Base-by-base conservation (phyloP, 2,888 invertebrate genomes). In the Theretra japonica region DNA sequence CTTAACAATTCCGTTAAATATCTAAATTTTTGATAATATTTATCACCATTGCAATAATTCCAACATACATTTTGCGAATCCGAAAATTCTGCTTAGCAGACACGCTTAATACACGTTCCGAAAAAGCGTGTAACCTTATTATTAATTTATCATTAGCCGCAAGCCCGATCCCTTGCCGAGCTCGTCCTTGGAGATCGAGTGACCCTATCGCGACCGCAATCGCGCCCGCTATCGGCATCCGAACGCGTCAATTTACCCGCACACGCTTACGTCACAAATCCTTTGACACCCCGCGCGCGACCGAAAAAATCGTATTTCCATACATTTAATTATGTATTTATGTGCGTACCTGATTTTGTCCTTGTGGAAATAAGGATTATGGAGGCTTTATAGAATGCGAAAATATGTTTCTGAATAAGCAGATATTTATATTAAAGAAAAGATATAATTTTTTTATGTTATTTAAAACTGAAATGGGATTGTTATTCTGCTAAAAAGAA, bases 201-300 rank as follows among this genome's bases (percentile, higher is more conserved):
- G 65, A 65, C 65, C 65, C 48, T 65, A 65, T 65, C 65, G 48
- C 41, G 41, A 65, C 65, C 65, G 65, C 65, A 65, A 65, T 65
- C 65, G 65, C 41, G 48, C 65, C 65, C 65, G 41, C 15, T 65
- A 65, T 65, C 65, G 65, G 65, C 65, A 65, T 65, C 48, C 65
- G 65, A 65, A 65, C 48, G 65, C 23, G 65, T 65, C 65, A 65
- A 65, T 65, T 65, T 48, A 65, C 65, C 65, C 65, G 48, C 65
- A 65, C 41, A 65, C 65, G 65, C 65, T 23, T 48, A 48, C 48
- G 48, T 48, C 65, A 65, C 23, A 65, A 65, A 65, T 65, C 65
- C 65, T 65, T 65, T 65, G 65, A 65, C 65, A 48, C 15, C 15
- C 65, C 48, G 23, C 65, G 17, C 23, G 65, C 41, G 65, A 65